Conservation (phyloP, 2,797 vertebrate species). For the Esox masquinongy region DNA sequence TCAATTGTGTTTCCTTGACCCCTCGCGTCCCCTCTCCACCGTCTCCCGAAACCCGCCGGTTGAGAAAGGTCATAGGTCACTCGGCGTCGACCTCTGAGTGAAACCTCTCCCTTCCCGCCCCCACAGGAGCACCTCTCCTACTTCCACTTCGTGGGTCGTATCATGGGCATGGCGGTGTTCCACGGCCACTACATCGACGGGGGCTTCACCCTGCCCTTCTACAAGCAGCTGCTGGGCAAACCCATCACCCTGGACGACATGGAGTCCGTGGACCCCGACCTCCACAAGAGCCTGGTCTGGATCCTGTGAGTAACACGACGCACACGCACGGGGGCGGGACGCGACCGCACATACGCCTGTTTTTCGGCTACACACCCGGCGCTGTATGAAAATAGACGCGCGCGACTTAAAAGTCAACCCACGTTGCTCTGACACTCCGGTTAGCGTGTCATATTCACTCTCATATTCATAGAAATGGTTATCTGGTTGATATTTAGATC, state of each 20-base stretch:
- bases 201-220: conserved; percentile 95
- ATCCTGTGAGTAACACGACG: conserved; percentile 83
- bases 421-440: no score
- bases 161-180: conserved; percentile 99
- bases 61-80: no score
- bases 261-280: conserved; percentile 96
- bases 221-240: conserved; percentile 96
- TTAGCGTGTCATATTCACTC: no score
- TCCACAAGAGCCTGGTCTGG: conserved; percentile 98
- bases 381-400: no score
- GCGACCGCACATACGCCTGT: no score
- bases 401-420: no score
- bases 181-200: conserved; percentile 98
- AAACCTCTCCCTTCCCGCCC: conserved; percentile 1
- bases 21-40: no score
- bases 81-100: not conserved
- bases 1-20: not conserved
- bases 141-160: conserved; percentile 96
- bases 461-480: no score
- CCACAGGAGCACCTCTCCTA: conserved; percentile 93
- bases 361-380: no score
- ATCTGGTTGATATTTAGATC: no score
- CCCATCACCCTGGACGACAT: conserved; percentile 97
- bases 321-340: not conserved
- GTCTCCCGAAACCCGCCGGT: no score